Percentiles rank a stretch among this genome's conserved stretches.
These are phyloP conservation scores for Cydia splendana DNA, from an alignment of 1,140 invertebrate genomes.

Conservation along the genomic window DNA sequence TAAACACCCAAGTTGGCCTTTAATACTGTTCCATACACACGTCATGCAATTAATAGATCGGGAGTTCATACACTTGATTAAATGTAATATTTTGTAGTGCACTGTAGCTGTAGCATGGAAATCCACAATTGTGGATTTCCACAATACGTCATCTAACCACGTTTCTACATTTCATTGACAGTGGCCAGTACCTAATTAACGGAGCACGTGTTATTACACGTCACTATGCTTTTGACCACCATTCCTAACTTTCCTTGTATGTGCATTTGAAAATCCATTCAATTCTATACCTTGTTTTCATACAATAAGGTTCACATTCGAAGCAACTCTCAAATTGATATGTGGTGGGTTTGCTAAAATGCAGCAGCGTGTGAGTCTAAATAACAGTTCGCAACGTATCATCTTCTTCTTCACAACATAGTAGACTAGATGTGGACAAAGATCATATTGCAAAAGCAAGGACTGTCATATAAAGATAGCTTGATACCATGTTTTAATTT, in stretches of 20 bases:
- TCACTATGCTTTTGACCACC: not conserved
- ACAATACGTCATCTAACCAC: not conserved
- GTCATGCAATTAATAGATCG: too few relatives aligned
- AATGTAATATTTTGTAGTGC: too few relatives aligned
- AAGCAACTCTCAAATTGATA: not conserved
- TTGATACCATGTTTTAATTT: not conserved
- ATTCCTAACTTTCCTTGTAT: not conserved
- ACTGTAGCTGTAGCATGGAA: not conserved
- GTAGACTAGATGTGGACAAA: not conserved
- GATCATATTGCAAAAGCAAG: not conserved
- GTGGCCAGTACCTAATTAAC: not conserved
- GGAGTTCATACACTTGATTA: too few relatives aligned
- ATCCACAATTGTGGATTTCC: not conserved
- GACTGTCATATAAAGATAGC: not conserved
- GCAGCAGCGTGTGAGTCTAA: not conserved
- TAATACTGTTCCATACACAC: too few relatives aligned
- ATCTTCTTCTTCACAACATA: not conserved
- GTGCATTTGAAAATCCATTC: not conserved
- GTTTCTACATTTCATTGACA: not conserved
- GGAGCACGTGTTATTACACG: not conserved
- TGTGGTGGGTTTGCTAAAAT: not conserved
- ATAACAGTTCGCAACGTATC: conserved; percentile 19
- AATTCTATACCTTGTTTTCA: not conserved
- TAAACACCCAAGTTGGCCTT: too few relatives aligned
- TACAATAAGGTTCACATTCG: not conserved